Conservation (phyloP, 2,797 vertebrate species). For the Danio aesculapii region DNA sequence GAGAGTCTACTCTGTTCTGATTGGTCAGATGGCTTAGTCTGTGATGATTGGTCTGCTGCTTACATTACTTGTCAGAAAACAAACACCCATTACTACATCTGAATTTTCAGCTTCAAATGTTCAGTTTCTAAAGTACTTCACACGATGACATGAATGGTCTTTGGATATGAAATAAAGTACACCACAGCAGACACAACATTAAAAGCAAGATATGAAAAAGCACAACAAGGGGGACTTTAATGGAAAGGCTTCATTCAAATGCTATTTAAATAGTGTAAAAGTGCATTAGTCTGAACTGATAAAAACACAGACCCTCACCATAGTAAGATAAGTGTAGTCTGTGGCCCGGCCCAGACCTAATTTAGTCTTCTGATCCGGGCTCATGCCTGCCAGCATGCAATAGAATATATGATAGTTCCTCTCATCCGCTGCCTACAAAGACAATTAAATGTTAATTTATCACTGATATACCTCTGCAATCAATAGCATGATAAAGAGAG, state of each 20-base stretch:
- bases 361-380: slow-evolving; percentile 88
- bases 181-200: no score
- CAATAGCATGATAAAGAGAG: neutral
- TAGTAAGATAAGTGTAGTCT: slow-evolving; percentile 94
- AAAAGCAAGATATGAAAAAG: no score
- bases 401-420: slow-evolving; percentile 98
- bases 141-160: no score
- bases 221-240: neutral
- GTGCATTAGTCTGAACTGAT: neutral
- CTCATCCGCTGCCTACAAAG: slow-evolving; percentile 86
- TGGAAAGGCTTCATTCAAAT: neutral
- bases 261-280: neutral
- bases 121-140: no score
- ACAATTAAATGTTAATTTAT: slow-evolving; percentile 1
- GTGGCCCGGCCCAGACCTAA: slow-evolving; percentile 88
- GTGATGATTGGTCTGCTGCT: no score
- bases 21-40: no score
- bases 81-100: no score
- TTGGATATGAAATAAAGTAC: no score
- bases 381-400: slow-evolving; percentile 97
- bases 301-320: slow-evolving; percentile 77
- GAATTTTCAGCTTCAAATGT: no score
- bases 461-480: neutral
- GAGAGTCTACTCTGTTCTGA: no score
- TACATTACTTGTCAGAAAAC: no score